These are phyloP conservation scores for Dipodomys ordii DNA, from an alignment of 2,113 vertebrate species.

Conservation along the genomic window DNA sequence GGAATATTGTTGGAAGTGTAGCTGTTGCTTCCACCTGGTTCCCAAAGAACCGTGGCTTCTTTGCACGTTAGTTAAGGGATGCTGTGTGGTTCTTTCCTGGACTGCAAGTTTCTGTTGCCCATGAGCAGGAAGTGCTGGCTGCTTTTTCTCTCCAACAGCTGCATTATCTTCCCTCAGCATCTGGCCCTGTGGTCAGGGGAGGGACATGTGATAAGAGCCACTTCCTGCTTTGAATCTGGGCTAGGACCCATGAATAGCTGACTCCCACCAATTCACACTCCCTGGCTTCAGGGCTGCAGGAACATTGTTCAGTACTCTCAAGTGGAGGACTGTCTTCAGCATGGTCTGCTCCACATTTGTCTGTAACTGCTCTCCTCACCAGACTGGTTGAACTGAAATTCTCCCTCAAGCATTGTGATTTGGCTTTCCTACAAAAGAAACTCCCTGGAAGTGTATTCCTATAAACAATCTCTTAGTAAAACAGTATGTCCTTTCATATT, in stretches of 20 bases:
- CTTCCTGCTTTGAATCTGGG: conserved; percentile 21
- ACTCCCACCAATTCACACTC: not conserved
- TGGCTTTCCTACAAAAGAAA: conserved; percentile 2
- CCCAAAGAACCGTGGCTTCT: not conserved
- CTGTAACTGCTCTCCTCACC: not conserved
- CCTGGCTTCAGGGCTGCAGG: not conserved
- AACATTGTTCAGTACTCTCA: not conserved
- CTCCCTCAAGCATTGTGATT: not conserved
- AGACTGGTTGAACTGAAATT: not conserved
- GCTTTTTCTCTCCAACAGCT: not conserved
- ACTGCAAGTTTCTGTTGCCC: not conserved
- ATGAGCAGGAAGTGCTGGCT: not conserved
- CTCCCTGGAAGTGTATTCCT: not conserved
- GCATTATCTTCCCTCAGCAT: not conserved
- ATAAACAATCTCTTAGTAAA: conserved; percentile 13
- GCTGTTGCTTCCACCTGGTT: not conserved
- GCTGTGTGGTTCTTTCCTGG: not conserved
- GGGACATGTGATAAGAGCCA: not conserved
- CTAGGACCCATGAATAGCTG: not conserved
- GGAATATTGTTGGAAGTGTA: no score
- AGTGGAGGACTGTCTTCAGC: not conserved
- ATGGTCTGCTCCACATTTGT: not conserved
- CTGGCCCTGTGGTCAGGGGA: not conserved
- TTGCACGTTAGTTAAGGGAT: not conserved
- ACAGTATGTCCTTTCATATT: not conserved